phyloP scores from a whole-genome alignment of 1,140 invertebrate genomes.

The Frieseomelitta varia region DNA sequence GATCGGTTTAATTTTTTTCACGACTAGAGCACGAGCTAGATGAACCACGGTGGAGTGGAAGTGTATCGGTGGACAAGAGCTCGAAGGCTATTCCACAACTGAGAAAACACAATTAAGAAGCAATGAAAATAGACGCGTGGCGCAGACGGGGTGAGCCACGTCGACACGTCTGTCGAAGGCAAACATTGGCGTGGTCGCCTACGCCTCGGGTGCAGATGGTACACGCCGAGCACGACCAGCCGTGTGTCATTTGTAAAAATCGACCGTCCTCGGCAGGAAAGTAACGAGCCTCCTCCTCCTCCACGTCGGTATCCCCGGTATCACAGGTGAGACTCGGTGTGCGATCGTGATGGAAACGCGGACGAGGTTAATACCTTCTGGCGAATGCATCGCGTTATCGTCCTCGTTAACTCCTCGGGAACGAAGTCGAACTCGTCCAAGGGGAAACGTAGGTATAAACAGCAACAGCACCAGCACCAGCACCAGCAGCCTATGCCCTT shows the following conservation, averaged over 20 bases:
- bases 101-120: conserved; percentile 58
- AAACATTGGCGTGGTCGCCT: conserved; percentile 56
- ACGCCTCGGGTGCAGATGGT: conserved; percentile 32
- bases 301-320: no score
- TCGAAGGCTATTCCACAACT: conserved; percentile 56
- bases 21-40: no score
- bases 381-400: not conserved
- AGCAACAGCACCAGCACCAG: no score
- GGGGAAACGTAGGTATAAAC: conserved; percentile 18
- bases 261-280: not conserved
- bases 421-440: conserved; percentile 8
- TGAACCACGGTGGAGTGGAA: not conserved
- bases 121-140: conserved; percentile 59
- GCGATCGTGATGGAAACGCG: not conserved
- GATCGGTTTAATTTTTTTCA: not conserved
- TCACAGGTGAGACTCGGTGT: not conserved
- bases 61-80: conserved; percentile 6
- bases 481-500: not conserved
- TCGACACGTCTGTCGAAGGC: conserved; percentile 32
- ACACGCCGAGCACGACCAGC: not conserved
- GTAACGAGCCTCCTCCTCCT: no score
- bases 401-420: conserved; percentile 13
- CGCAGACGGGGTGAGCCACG: conserved; percentile 30
- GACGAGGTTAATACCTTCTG: conserved; percentile 24
- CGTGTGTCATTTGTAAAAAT: conserved; percentile 23